phyloP scores from a whole-genome alignment of 2,888 invertebrate genomes.

The Julus scanicus region DNA sequence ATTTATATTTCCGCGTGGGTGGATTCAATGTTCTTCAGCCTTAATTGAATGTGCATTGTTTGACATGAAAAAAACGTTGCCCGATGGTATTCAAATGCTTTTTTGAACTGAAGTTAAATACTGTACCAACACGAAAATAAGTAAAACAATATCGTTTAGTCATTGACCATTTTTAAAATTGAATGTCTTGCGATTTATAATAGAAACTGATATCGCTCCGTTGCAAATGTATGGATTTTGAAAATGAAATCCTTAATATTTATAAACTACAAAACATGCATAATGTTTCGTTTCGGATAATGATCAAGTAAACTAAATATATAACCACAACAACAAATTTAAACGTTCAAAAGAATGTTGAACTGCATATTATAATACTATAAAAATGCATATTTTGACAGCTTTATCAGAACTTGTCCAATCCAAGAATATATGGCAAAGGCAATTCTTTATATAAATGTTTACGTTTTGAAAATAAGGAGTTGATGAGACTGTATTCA shows the following conservation, averaged over 20 bases:
- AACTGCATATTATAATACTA: neutral
- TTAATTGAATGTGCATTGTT: conserved; percentile 15
- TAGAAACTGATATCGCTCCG: too few relatives aligned
- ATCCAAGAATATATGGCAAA: neutral
- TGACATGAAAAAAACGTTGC: neutral
- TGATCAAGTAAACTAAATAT: neutral
- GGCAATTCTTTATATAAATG: neutral
- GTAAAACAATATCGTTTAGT: neutral
- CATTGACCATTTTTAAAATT: neutral
- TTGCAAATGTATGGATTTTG: neutral
- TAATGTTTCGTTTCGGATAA: neutral
- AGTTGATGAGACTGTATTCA: neutral
- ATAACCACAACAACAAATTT: neutral
- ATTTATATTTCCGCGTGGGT: conserved; percentile 8
- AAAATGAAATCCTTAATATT: neutral
- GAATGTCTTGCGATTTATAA: neutral
- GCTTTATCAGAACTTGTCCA: neutral
- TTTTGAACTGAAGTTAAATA: neutral
- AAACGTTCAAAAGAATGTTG: neutral
- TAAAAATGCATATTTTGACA: neutral
- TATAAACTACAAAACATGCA: too few relatives aligned
- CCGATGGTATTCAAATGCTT: neutral
- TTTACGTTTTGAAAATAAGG: neutral
- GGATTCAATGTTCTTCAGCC: neutral
- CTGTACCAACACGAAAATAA: neutral